Evolutionary conservation across 2,113 vertebrate genomes (phyloP).

Genomic region (Arothron firmamentum): DNA sequence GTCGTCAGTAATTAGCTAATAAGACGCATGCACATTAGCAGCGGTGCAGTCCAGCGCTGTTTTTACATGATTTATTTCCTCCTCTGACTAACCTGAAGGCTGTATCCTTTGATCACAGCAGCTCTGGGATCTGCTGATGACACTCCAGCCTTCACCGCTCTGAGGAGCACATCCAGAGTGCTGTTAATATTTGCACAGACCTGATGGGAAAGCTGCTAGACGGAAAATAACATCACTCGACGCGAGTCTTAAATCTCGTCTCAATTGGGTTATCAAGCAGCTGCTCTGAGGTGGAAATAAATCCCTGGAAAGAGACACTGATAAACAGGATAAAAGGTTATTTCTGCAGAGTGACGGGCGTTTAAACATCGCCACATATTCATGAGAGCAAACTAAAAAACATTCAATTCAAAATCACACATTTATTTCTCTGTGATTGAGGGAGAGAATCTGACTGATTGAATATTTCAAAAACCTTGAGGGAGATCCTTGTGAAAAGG

Average conservation of each 20-base stretch:
- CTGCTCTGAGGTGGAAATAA: conserved; percentile 9
- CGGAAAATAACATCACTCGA: background rate
- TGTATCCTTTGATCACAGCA: background rate
- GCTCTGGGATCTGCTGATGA: background rate
- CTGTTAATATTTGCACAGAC: conserved; percentile 8
- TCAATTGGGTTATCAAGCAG: background rate
- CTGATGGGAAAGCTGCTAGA: conserved; percentile 16
- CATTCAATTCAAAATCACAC: background rate
- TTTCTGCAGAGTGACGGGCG: background rate
- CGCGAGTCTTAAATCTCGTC: conserved; percentile 7
- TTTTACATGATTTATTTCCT: background rate
- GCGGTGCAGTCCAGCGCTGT: background rate
- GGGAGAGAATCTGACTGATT: conserved; percentile 22
- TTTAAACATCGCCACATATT: conserved; percentile 9
- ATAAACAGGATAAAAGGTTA: conserved; percentile 2
- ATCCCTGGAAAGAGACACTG: background rate
- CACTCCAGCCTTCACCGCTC: background rate
- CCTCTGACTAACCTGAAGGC: background rate
- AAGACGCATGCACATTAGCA: background rate
- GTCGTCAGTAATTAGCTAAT: conserved; percentile 1
- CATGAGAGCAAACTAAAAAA: conserved; percentile 24
- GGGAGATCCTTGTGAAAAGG: background rate
- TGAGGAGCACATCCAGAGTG: conserved; percentile 3
- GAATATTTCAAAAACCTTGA: conserved; percentile 13
- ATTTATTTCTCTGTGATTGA: background rate